These are phyloP conservation scores for Salvelinus fontinalis DNA, from an alignment of 2,113 vertebrate species.

Conservation along the genomic window DNA sequence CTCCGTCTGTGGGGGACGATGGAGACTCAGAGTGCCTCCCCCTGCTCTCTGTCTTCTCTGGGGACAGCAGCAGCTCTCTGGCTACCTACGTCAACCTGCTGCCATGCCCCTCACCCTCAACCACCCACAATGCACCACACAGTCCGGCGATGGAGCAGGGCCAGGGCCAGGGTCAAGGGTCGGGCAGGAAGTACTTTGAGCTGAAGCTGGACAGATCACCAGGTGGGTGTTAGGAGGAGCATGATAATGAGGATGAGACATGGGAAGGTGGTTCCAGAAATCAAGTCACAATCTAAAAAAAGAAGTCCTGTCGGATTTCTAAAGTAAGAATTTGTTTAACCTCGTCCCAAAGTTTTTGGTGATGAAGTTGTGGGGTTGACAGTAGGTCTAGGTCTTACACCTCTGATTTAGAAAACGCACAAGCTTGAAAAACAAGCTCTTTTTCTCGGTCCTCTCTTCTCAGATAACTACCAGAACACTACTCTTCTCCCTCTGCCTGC, in stretches of 20 bases:
- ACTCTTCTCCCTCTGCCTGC: slow-evolving; percentile 25
- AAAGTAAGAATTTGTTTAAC: too few relatives aligned
- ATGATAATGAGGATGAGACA: background rate
- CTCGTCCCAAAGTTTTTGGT: background rate
- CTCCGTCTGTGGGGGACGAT: slow-evolving; percentile 73
- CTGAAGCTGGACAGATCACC: slow-evolving; percentile 61
- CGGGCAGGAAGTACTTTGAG: slow-evolving; percentile 57
- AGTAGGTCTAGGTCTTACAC: background rate
- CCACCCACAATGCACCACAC: slow-evolving; percentile 10
- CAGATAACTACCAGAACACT: slow-evolving; percentile 66
- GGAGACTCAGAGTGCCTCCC: slow-evolving; percentile 59
- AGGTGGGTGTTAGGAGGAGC: slow-evolving; percentile 33
- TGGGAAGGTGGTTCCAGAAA: background rate
- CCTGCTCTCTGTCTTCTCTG: slow-evolving; percentile 52
- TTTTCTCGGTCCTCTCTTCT: slow-evolving; percentile 25
- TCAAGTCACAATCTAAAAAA: background rate
- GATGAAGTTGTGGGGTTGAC: background rate
- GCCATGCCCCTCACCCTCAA: slow-evolving; percentile 44
- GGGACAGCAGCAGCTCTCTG: slow-evolving; percentile 70
- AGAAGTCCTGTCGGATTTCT: too few relatives aligned
- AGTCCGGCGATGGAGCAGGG: slow-evolving; percentile 25
- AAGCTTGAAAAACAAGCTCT: background rate
- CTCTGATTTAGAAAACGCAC: background rate
- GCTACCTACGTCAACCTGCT: slow-evolving; percentile 66
- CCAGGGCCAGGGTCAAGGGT: slow-evolving; percentile 34